phyloP scores from a whole-genome alignment of 2,888 invertebrate species.

The Drosophila ustulata region DNA sequence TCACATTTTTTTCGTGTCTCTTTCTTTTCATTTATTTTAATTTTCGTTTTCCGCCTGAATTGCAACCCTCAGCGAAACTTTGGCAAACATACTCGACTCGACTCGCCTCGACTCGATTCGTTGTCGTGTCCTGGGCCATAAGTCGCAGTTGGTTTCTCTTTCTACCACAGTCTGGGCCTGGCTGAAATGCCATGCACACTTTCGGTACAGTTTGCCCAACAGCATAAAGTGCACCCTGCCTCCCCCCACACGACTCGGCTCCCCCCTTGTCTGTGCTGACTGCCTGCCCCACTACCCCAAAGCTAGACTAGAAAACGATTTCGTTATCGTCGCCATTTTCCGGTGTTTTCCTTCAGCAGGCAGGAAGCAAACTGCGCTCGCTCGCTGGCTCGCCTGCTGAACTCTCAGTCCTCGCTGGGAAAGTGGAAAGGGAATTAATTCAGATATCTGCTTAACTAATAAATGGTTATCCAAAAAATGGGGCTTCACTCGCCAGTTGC shows the following conservation, averaged over 20 bases:
- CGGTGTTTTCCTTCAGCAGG: conserved; percentile 11
- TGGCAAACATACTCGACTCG: conserved; percentile 33
- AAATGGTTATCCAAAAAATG: background rate
- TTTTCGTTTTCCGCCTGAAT: conserved; percentile 45
- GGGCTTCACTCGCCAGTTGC: background rate
- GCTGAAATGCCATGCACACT: conserved; percentile 53
- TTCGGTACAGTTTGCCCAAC: conserved; percentile 80
- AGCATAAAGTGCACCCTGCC: conserved; percentile 23
- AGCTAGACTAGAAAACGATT: conserved; percentile 51
- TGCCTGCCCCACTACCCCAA: conserved; percentile 68
- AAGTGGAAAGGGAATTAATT: conserved; percentile 10
- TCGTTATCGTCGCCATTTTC: conserved; percentile 57
- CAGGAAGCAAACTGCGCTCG: conserved; percentile 26
- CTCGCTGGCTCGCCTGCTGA: conserved; percentile 7
- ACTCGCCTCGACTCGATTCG: background rate
- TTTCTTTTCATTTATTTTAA: conserved; percentile 46
- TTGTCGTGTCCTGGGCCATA: conserved; percentile 56
- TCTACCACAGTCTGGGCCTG: conserved; percentile 81
- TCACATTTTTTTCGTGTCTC: conserved; percentile 3
- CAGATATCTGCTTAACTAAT: background rate
- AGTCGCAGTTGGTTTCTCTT: conserved; percentile 82
- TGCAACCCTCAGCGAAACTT: conserved; percentile 55
- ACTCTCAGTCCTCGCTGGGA: conserved; percentile 13
- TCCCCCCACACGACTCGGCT: background rate
- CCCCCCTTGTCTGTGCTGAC: background rate